A percentile compares a stretch with the other conserved stretches of the same genome.
Conservation (phyloP, 1,140 invertebrate species). For the Drosophila obscura region DNA sequence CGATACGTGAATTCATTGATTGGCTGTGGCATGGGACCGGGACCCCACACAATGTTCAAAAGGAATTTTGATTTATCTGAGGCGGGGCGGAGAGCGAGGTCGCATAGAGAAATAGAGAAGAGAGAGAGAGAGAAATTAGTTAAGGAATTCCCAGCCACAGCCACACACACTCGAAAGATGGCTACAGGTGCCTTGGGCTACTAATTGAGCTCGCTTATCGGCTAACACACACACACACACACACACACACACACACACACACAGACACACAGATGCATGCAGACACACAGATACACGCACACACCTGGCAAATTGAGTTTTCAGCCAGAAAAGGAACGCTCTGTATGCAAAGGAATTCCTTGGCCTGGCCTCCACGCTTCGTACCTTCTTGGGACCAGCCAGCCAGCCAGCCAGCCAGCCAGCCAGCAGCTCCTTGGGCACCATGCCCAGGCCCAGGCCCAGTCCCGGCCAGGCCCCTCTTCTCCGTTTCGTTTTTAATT, state of each 20-base stretch:
- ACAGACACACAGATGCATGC: background rate
- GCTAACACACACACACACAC: conserved; percentile 6
- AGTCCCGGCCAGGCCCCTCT: too few species aligned
- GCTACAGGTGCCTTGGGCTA: conserved; percentile 53
- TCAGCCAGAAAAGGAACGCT: conserved; percentile 50
- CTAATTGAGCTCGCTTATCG: conserved; percentile 65
- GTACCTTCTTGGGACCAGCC: too few species aligned
- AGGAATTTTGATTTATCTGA: conserved; percentile 73
- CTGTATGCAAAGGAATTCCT: conserved; percentile 61
- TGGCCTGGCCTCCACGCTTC: background rate
- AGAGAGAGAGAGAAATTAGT: conserved; percentile 60
- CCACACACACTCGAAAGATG: background rate
- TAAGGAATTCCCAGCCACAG: conserved; percentile 50
- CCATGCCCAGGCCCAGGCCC: background rate
- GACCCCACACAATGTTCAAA: conserved; percentile 60
- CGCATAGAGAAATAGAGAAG: conserved; percentile 35
- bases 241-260: conserved; percentile 13
- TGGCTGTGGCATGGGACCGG: conserved; percentile 15
- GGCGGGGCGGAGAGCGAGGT: background rate
- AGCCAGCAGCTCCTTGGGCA: background rate
- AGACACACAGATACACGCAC: background rate
- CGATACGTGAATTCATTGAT: conserved; percentile 61
- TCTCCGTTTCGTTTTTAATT: conserved; percentile 59
- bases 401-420: too few species aligned
- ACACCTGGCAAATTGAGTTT: conserved; percentile 75